Evolutionary conservation across 1,140 invertebrate genomes (phyloP), one percentile per base, ranked within the genome.

Genomic region (Drosophila arizonae): DNA sequence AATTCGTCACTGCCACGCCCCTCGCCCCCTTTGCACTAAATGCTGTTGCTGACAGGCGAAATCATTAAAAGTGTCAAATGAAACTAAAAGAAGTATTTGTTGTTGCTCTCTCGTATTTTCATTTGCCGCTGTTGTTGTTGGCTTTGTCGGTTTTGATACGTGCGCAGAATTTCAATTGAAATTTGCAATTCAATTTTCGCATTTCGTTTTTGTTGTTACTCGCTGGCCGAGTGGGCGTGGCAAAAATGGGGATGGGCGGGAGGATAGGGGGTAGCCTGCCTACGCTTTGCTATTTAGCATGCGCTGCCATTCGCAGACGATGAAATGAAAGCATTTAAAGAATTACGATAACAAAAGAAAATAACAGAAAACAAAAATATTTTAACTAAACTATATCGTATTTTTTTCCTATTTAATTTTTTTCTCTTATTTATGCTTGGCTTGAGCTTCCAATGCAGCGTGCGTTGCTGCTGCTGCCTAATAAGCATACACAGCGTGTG

Each of bases 51-150:
- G 84, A 88, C 84, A 88, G 55, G 79, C 73, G 50, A 84, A 87
- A 80, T 87, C 84, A 88, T 88, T 84, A 88, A 84, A 76, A 87
- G 77, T 87, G 84, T 87, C 79, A 80, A 80, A 77, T 65, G 63
- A 84, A 79, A 87, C 48, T 64, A 51, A 77, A 65, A 82, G 68
- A 87, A 76, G 67, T 78, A 56, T 55, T 66, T 63, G 65, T 33
- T 58, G 55, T 39, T 79, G 41, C 41, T 26, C 54, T 56, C 54
- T 11, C 17, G 13, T 39, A 13, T 6, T 58, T 52, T 48, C 41
- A 60, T 6, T 58, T 66, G 13, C 52, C 61, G 45, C 52, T 68
- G 48, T 67, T 62, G 57, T 24, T 17, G 39, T 6, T 43, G 46
- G 36, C 46, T 69, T 74, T 60, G 60, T 61, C 36, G 36, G 17